Percentiles rank a stretch among this genome's conserved stretches.
Conservation (phyloP, 2,113 vertebrate species). For the Salvelinus sp. region DNA sequence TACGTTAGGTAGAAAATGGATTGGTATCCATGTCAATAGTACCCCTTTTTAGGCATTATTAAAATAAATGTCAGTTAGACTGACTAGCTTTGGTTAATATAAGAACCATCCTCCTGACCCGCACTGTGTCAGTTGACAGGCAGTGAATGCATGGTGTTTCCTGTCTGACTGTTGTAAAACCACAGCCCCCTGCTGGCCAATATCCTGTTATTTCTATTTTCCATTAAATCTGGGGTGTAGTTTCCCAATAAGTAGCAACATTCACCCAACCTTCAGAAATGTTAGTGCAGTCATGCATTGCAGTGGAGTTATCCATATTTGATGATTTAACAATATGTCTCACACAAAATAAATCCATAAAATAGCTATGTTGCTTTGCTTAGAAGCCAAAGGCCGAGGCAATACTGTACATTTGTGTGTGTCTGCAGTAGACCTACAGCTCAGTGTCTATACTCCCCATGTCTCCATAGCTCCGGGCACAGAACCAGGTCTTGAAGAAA, state of each 20-base stretch:
- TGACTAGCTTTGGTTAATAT: background rate
- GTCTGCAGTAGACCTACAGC: background rate
- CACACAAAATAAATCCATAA: background rate
- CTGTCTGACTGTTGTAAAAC: conserved; percentile 33
- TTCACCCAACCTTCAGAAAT: too few relatives aligned
- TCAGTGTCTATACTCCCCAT: background rate
- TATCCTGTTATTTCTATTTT: conserved; percentile 35
- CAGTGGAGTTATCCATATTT: too few relatives aligned
- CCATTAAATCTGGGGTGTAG: background rate
- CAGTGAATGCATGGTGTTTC: conserved; percentile 41
- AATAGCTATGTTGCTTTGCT: background rate
- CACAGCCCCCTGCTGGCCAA: conserved; percentile 21
- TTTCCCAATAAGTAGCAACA: background rate
- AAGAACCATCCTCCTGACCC: background rate
- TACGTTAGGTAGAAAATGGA: too few relatives aligned
- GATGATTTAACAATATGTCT: background rate
- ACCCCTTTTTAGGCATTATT: background rate
- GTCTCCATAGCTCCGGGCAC: conserved; percentile 88
- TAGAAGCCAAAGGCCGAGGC: too few relatives aligned
- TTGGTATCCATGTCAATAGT: background rate
- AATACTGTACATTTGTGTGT: too few relatives aligned
- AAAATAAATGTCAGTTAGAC: background rate
- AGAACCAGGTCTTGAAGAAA: conserved; percentile 98
- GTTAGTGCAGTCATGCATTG: too few relatives aligned
- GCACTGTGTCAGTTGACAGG: conserved; percentile 61